Evolutionary conservation across 2,888 invertebrate species (phyloP).

Genomic region (Elaeidobius kamerunicus): DNA sequence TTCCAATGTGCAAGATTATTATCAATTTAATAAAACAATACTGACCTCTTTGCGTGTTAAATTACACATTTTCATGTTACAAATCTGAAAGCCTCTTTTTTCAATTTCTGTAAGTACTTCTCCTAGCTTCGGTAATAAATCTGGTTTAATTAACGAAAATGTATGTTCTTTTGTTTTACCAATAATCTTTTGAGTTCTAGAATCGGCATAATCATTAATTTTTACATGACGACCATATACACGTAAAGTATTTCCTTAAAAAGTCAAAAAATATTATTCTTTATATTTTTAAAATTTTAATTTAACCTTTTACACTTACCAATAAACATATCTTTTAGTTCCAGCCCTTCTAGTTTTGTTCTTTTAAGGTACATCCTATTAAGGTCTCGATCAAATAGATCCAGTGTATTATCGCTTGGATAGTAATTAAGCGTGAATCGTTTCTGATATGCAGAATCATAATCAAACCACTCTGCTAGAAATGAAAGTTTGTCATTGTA

Average conservation of each 20-base stretch:
- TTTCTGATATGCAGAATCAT: conserved; percentile 68
- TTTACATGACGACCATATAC: conserved; percentile 73
- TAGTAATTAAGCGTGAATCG: conserved; percentile 76
- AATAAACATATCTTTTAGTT: conserved; percentile 66
- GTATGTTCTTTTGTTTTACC: conserved; percentile 65
- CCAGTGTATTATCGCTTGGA: conserved; percentile 73
- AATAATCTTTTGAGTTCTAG: conserved; percentile 61
- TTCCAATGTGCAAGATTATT: not conserved
- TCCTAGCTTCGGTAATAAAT: conserved; percentile 49
- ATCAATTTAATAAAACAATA: not conserved
- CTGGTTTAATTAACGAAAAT: conserved; percentile 74
- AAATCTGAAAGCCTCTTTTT: conserved; percentile 52
- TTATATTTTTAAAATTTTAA: not conserved
- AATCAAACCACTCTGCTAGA: conserved; percentile 85
- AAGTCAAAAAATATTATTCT: no score
- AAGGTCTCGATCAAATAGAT: conserved; percentile 56
- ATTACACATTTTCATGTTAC: conserved; percentile 64
- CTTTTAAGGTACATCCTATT: conserved; percentile 55
- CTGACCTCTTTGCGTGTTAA: conserved; percentile 58
- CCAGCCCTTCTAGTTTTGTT: conserved; percentile 64
- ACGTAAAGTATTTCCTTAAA: conserved; percentile 58
- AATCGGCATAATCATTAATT: conserved; percentile 71
- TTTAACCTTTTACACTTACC: no score
- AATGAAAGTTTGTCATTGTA: conserved; percentile 60
- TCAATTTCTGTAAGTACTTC: conserved; percentile 68